A percentile compares a stretch with the other conserved stretches of the same genome.
These are phyloP conservation scores for Prionace glauca DNA, from an alignment of 2,797 vertebrate species.

Conservation along the genomic window DNA sequence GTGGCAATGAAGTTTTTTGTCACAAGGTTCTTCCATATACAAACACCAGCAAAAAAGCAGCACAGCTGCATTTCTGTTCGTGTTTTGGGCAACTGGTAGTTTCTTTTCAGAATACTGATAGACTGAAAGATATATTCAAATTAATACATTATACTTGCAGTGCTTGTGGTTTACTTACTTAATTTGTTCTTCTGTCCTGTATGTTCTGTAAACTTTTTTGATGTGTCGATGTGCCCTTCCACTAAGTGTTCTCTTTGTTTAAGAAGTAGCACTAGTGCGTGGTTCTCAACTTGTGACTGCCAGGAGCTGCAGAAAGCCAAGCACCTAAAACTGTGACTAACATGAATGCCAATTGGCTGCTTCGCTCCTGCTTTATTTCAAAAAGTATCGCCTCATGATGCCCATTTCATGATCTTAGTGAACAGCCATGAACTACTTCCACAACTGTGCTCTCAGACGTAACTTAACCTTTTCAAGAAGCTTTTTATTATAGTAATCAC, in stretches of 20 bases:
- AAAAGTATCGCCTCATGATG: neutral
- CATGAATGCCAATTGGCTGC: neutral
- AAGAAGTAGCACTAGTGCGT: neutral
- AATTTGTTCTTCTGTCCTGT: neutral
- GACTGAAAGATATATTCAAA: neutral
- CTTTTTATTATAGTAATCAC: constrained; percentile 1
- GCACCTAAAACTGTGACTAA: neutral
- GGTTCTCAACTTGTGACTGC: neutral
- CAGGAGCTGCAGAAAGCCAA: neutral
- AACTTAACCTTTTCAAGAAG: neutral
- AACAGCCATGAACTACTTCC: neutral
- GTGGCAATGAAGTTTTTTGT: neutral
- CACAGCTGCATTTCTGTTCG: neutral
- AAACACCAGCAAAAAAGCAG: neutral
- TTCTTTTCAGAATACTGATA: neutral
- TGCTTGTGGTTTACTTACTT: neutral
- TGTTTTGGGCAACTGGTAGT: neutral
- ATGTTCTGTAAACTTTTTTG: neutral
- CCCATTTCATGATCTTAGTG: neutral
- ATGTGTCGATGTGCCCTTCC: neutral
- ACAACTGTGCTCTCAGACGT: neutral
- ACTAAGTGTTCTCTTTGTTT: neutral
- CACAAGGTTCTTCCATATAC: neutral
- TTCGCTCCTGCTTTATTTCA: neutral
- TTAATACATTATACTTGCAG: neutral